Base-by-base conservation (phyloP, 2,888 invertebrate genomes). In the Coremacera marginata region DNA sequence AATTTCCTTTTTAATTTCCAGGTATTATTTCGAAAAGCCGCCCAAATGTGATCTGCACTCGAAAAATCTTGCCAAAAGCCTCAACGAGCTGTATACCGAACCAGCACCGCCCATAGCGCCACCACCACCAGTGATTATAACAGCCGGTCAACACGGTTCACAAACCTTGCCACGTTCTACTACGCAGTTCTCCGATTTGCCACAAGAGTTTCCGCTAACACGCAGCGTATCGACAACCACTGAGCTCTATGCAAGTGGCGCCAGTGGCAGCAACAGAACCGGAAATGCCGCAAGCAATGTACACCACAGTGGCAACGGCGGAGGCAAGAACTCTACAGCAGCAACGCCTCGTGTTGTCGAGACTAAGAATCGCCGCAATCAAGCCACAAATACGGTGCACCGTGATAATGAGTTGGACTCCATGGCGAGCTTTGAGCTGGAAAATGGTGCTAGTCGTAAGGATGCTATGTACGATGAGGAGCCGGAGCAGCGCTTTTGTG, bases 181-280 rank as follows among this genome's bases (percentile, higher is more conserved):
- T 3, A 31, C 76, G 31, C 80, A 80, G 67, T 85, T 84, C 60
- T 84, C 83, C 44, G 86, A 88, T 74, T 76, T 86, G 77, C 86
- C 86, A 3, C 85, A 86, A 60, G 88, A 87, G 79, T 88, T 85
- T 80, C 89, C 89, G 5, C 80, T 89, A 60, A 89, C 89, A 19
- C 87, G 89, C 22, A 89, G 89, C 79, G 87, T 89, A 22, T 89
- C 89, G 63, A 89, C 89, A 27, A 85, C 89, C 55, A 89, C 89
- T 7, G 89, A 89, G 51, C 87, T 89, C 71, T 89, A 83, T 71
- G 82, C 84, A 27, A 81, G 80, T 37, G 77, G 79, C 74, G 80
- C 78, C 77, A 83, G 81, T 78, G 80, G 76, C 75, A 80, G 57
- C 22, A n/a, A 44, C 19, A 19, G 44, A 16, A 63, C 55, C 62